phyloP scores from a whole-genome alignment of 2,888 invertebrate species.

The Ditylenchus weischeri region DNA sequence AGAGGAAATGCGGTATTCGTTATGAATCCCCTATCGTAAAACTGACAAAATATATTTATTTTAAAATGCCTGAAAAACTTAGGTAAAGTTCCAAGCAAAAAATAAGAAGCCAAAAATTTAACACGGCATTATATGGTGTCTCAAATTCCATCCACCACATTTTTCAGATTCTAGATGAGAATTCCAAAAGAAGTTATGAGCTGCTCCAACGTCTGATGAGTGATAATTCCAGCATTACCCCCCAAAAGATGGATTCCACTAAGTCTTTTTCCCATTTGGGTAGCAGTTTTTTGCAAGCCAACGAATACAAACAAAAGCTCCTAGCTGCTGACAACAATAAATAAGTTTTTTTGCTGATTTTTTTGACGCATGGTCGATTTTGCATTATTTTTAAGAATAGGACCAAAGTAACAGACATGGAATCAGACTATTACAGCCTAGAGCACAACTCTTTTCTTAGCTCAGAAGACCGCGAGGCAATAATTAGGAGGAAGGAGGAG shows the following conservation, averaged over 20 bases:
- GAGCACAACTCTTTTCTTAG: conserved; percentile 75
- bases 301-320: conserved; percentile 33
- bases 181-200: conserved; percentile 19
- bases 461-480: conserved; percentile 60
- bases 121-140: too few relatives aligned
- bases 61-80: too few relatives aligned
- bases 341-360: conserved; percentile 5
- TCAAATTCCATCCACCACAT: too few relatives aligned
- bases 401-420: conserved; percentile 47
- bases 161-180: conserved; percentile 24
- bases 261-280: conserved; percentile 13
- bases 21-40: too few relatives aligned
- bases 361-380: not conserved
- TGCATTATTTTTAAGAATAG: conserved; percentile 14
- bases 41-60: too few relatives aligned
- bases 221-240: not conserved
- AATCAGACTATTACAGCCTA: conserved; percentile 49
- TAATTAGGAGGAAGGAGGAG: conserved; percentile 47
- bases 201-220: conserved; percentile 11
- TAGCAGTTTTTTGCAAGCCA: conserved; percentile 24
- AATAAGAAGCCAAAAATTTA: too few relatives aligned
- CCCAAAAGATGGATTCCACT: conserved; percentile 1
- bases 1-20: too few relatives aligned
- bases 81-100: too few relatives aligned
- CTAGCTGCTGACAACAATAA: conserved; percentile 30